Conservation (phyloP, 37 sponge, comb jelly and placozoan genomes). For the Geodia barretti region DNA sequence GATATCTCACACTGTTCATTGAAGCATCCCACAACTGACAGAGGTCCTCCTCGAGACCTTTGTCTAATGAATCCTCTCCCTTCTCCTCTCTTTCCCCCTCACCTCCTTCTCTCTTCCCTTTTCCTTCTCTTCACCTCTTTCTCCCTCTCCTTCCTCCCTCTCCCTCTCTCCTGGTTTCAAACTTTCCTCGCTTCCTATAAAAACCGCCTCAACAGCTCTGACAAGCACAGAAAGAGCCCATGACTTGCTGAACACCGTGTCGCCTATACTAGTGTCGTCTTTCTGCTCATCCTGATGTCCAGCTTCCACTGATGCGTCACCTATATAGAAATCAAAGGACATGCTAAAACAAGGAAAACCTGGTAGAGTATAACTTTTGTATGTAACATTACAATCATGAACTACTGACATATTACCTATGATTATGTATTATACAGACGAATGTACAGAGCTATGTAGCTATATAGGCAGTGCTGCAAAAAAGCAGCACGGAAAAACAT, state of each 20-base stretch:
- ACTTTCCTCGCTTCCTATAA: not conserved
- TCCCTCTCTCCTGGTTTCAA: not conserved
- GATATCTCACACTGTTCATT: conserved; percentile 56
- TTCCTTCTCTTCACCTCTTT: not conserved
- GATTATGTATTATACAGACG: no score
- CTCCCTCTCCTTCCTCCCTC: not conserved
- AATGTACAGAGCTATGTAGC: no score
- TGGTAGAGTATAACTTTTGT: no score
- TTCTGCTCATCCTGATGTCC: not conserved
- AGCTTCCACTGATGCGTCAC: no score
- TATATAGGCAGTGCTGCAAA: no score
- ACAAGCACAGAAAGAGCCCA: conserved; percentile 71
- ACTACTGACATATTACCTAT: no score
- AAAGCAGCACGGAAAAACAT: no score
- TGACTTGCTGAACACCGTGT: conserved; percentile 64
- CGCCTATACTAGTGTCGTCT: conserved; percentile 46
- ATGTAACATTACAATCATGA: no score
- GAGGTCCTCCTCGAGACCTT: conserved; percentile 35
- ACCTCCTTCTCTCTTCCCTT: not conserved
- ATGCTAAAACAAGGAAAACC: no score
- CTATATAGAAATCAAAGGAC: no score
- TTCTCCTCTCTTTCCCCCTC: not conserved
- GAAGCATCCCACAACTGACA: conserved; percentile 65
- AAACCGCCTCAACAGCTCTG: conserved; percentile 20
- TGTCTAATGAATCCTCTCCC: not conserved